Percentiles rank a stretch among this genome's conserved stretches.
Evolutionary conservation across 2,797 vertebrate genomes (phyloP).

Genomic region (Pangasius djambal): DNA sequence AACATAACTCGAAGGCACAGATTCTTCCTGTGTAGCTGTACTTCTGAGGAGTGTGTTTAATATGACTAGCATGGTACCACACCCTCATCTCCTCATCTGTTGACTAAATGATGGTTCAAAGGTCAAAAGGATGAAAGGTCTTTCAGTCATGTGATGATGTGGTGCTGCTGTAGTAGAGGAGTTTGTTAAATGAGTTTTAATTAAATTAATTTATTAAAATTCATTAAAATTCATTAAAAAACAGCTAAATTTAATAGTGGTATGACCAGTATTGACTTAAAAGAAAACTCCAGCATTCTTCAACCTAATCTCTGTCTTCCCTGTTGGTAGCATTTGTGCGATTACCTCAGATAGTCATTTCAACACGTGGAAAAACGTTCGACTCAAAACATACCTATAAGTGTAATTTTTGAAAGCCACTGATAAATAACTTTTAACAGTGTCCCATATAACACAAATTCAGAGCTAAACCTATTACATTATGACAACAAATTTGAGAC

Average conservation of each 20-base stretch:
- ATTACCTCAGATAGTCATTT: background rate
- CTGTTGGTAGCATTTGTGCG: background rate
- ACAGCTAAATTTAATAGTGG: background rate
- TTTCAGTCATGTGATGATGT: conserved; percentile 50
- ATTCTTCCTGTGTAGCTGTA: background rate
- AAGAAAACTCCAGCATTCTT: conserved; percentile 17
- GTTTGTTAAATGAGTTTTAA: background rate
- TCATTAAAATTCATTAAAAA: no score
- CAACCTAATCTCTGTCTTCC: conserved; percentile 1
- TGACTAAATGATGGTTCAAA: conserved; percentile 49
- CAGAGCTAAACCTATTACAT: background rate
- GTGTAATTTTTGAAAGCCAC: background rate
- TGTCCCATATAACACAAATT: background rate
- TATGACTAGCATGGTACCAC: conserved; percentile 45
- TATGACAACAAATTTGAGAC: background rate
- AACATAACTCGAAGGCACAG: background rate
- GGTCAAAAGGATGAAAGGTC: conserved; percentile 55
- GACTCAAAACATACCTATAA: background rate
- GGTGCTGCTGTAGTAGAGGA: conserved; percentile 12
- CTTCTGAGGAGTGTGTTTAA: background rate
- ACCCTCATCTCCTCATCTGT: conserved; percentile 49
- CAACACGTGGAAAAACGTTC: background rate
- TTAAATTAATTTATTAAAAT: no score
- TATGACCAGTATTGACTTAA: background rate
- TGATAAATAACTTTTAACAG: background rate